Evolutionary conservation across 2,888 invertebrate species (phyloP), one percentile per base, ranked within the genome.

Genomic region (Dioctria rufipes): DNA sequence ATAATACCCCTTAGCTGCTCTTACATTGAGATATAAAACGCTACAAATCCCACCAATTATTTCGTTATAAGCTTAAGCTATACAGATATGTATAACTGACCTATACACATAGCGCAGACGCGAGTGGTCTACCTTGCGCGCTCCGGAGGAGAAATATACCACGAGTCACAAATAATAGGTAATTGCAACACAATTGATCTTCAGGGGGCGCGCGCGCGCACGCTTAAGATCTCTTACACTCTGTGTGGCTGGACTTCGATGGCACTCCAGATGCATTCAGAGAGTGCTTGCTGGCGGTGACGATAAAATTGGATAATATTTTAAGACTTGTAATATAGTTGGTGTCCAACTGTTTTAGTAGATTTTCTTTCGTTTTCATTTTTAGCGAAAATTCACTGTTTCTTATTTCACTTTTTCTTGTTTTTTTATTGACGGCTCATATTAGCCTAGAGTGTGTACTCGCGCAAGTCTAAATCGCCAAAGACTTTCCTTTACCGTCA

Each of bases 401-500:
- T 25, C 25, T 77, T 77, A 39, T 61, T 63, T 77, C 61, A 63
- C 63, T 77, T 63, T 77, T 77, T 25, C 25, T 25, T 77, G 77
- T 77, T 77, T 77, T 77, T 77, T 77, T 63, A 37, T 77, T 77
- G 39, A 77, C 46, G 77, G 4, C 63, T 63, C 61, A 54, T 54
- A 66, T 40, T 78, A 40, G 42, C 66, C 78, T 40, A 25, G 25
- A 25, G 25, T 25, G 66, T 43, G 79, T 67, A 79, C 66, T 79
- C 79, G 75, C 81, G 75, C 78, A 79, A 75, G 83, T 80, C 82
- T 82, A 82, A 82, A 83, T 80, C 82, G 83, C 25, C 66, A 49
- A 83, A 83, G 82, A 88, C 88, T 86, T 87, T 87, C 87, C 88
- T 88, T 88, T 88, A 87, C 87, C 88, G 87, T 89, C 89, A 89